phyloP scores from a whole-genome alignment of 2,113 vertebrate genomes.

The Chaetura pelagica region DNA sequence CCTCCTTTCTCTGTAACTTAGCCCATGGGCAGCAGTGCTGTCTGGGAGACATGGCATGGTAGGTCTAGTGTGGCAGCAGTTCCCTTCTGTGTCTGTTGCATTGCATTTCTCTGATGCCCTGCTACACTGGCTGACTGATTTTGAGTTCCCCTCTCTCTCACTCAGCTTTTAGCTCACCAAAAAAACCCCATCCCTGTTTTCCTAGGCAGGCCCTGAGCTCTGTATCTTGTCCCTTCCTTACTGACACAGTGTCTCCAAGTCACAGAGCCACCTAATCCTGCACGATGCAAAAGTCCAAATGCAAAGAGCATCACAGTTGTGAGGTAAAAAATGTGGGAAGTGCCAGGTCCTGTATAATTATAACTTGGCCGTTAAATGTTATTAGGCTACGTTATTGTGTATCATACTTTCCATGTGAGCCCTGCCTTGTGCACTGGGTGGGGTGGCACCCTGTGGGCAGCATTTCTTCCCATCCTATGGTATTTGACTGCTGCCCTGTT shows the following conservation, averaged over 20 bases:
- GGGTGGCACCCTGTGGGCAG: not conserved
- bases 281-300: not conserved
- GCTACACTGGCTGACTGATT: not conserved
- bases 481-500: not conserved
- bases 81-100: not conserved
- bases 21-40: not conserved
- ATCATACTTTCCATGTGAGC: not conserved
- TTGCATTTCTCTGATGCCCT: not conserved
- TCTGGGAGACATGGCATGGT: not conserved
- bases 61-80: not conserved
- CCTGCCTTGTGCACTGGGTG: fast-evolving
- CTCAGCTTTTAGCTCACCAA: not conserved
- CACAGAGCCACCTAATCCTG: not conserved
- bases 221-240: not conserved
- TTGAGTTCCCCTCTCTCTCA: not conserved
- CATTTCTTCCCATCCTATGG: not conserved
- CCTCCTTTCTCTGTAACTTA: not conserved
- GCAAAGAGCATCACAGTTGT: not conserved
- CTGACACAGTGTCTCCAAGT: not conserved
- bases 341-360: not conserved
- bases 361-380: not conserved
- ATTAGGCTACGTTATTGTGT: not conserved
- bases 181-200: not conserved
- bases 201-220: not conserved
- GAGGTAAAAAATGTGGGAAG: not conserved